These are phyloP conservation scores for Neodontobutis hainanensis DNA, from an alignment of 2,113 vertebrate species.

Conservation along the genomic window DNA sequence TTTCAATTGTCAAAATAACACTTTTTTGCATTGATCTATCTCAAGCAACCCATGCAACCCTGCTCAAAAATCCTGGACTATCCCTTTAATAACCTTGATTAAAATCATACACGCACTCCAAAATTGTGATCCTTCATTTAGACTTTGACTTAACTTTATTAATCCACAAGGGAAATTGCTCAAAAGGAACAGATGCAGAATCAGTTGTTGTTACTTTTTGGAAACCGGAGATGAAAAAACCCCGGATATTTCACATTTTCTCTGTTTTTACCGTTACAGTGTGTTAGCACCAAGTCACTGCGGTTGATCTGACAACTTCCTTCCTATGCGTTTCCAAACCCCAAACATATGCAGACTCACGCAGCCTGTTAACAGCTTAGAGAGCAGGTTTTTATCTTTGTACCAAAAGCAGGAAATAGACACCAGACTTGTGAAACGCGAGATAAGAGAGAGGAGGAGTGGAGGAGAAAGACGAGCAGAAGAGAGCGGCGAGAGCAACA, in stretches of 20 bases:
- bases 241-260: conserved; percentile 31
- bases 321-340: conserved; percentile 40
- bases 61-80: no score
- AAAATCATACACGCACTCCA: no score
- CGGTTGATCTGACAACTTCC: conserved; percentile 63
- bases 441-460: neutral
- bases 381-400: conserved; percentile 39
- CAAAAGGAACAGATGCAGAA: no score
- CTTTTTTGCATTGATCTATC: no score
- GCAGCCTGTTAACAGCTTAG: neutral
- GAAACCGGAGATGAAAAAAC: no score
- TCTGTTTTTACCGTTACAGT: conserved; percentile 9
- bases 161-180: no score
- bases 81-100: no score
- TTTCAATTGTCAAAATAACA: no score
- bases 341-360: conserved; percentile 1
- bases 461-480: neutral
- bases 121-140: no score
- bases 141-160: no score
- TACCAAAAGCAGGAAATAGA: conserved; percentile 40
- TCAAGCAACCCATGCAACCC: no score
- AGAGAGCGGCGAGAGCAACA: neutral
- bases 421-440: conserved; percentile 11
- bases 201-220: no score
- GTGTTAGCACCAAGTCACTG: conserved; percentile 41